Evolutionary conservation across 2,888 invertebrate genomes (phyloP).

Genomic region (Metallyticus violacea): DNA sequence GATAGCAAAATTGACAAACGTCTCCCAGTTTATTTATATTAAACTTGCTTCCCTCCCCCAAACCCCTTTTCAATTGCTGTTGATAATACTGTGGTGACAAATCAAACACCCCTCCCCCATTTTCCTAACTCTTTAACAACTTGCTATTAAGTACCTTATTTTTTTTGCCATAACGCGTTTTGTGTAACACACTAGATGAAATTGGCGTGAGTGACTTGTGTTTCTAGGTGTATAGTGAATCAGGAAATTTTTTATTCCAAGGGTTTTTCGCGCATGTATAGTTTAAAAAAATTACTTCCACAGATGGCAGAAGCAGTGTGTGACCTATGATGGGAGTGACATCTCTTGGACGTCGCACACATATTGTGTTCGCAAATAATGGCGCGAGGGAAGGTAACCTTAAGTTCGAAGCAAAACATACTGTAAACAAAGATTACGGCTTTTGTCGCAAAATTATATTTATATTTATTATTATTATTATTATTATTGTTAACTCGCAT

Average conservation of each 20-base stretch:
- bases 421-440: conserved; percentile 22
- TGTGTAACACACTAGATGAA: neutral
- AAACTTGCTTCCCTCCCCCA: neutral
- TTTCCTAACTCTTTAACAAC: neutral
- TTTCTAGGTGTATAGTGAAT: neutral
- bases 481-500: conserved; percentile 16
- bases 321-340: conserved; percentile 27
- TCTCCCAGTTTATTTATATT: neutral
- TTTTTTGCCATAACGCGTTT: neutral
- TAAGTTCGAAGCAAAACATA: conserved; percentile 16
- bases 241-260: neutral
- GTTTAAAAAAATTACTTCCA: conserved; percentile 31
- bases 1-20: neutral
- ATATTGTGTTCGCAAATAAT: conserved; percentile 22
- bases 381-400: conserved; percentile 28
- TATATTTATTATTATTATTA: conserved; percentile 24
- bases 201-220: neutral
- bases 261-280: conserved; percentile 16
- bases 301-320: conserved; percentile 33
- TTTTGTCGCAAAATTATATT: conserved; percentile 31
- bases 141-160: neutral
- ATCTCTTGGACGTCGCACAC: conserved; percentile 26
- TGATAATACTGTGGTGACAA: neutral
- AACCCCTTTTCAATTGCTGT: neutral
- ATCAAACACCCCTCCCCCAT: neutral